These are phyloP conservation scores for Spinus pinus DNA, from an alignment of 2,797 vertebrate genomes.

Conservation along the genomic window DNA sequence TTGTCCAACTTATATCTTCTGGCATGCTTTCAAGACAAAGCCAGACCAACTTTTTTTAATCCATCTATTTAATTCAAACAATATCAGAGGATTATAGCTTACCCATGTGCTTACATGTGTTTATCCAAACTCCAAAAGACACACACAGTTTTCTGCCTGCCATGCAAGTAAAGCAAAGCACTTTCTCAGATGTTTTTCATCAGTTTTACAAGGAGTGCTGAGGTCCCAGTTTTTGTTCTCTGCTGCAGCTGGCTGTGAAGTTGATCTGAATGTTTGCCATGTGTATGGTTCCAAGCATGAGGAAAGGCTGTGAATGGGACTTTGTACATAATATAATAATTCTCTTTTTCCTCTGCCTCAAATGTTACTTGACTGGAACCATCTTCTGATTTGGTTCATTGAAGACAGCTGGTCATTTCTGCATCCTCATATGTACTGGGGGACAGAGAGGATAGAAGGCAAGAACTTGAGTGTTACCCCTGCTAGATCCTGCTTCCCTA, in stretches of 20 bases:
- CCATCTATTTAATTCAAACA: background rate
- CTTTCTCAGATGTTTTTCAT: background rate
- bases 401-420: background rate
- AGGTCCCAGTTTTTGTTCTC: background rate
- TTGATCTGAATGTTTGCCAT: background rate
- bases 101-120: rapidly evolving
- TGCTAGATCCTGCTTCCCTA: background rate
- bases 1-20: background rate
- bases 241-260: background rate
- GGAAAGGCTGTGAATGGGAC: background rate
- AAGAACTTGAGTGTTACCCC: background rate
- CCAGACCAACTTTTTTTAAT: background rate
- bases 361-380: background rate
- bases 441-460: background rate
- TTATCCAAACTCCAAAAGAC: background rate
- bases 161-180: background rate
- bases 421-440: rapidly evolving
- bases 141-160: background rate
- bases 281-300: background rate
- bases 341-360: background rate
- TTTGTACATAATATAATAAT: background rate
- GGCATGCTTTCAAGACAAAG: background rate
- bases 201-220: background rate
- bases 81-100: background rate
- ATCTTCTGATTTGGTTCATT: background rate